phyloP scores from a whole-genome alignment of 30 jellyfish, hydroid and myxozoan genomes.

The Sanderia malayensis region DNA sequence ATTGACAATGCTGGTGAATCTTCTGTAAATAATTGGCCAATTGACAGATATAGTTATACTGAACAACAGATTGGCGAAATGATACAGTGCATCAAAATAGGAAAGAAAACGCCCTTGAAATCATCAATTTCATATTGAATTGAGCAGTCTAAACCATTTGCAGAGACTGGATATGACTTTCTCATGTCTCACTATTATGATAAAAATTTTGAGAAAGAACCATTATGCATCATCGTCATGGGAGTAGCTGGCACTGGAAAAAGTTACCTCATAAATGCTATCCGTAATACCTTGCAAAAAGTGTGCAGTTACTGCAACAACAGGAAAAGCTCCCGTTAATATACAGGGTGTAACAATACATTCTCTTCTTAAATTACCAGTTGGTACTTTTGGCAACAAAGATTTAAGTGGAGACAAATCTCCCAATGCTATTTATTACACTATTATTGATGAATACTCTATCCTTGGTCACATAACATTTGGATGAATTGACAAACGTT shows the following conservation, averaged over 20 bases:
- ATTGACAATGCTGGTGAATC: neutral
- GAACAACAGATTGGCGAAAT: constrained; percentile 32
- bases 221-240: no score
- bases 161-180: neutral
- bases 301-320: no score
- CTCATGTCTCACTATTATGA: constrained; percentile 1
- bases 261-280: neutral
- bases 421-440: no score
- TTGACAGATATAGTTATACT: neutral
- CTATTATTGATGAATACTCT: no score
- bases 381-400: no score
- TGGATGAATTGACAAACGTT: no score
- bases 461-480: no score
- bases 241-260: constrained; percentile 39
- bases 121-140: neutral
- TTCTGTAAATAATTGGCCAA: constrained; percentile 3
- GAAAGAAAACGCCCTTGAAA: neutral
- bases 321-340: no score
- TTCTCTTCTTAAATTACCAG: no score
- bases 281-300: no score
- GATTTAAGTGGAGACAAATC: no score
- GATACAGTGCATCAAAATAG: constrained; percentile 10
- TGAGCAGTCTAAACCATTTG: neutral
- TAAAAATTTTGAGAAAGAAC: constrained; percentile 1
- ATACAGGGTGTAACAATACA: no score